A percentile compares a stretch with the other conserved stretches of the same genome.
These are phyloP conservation scores for Tamias sibiricus DNA, from an alignment of 2,113 vertebrate genomes.

Conservation along the genomic window DNA sequence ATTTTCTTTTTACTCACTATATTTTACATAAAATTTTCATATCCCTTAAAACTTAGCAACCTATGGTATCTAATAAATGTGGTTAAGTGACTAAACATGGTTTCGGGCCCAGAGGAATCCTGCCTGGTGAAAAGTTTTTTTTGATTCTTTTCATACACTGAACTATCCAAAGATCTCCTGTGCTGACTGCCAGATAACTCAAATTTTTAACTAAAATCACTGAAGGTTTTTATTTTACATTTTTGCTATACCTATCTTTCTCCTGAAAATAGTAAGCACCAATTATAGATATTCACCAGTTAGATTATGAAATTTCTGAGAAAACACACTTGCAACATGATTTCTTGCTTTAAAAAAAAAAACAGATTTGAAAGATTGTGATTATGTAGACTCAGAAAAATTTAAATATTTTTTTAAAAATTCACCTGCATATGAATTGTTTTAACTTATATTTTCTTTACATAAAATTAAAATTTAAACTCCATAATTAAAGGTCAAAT, in stretches of 20 bases:
- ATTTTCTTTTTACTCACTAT: not conserved
- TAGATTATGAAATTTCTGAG: not conserved
- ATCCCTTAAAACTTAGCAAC: not conserved
- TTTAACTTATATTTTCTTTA: constrained; percentile 19
- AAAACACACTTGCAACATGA: not conserved
- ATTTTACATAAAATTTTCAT: not conserved
- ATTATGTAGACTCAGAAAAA: not conserved
- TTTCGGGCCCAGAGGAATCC: not conserved
- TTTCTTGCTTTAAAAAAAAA: not conserved
- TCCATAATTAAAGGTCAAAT: not conserved
- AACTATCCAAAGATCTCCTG: not conserved
- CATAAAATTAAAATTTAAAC: not conserved
- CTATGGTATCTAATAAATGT: not conserved
- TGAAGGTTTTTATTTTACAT: not conserved
- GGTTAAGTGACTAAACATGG: not conserved
- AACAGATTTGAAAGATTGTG: not conserved
- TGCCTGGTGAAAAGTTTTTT: not conserved
- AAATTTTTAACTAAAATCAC: constrained; percentile 12
- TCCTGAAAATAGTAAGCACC: not conserved
- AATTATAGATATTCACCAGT: not conserved
- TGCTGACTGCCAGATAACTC: not conserved
- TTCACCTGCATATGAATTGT: not conserved
- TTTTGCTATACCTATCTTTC: not conserved
- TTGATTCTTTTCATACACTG: not conserved
- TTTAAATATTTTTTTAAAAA: not conserved